Evolutionary conservation across 2,888 invertebrate genomes (phyloP), one percentile per base, ranked within the genome.

Genomic region (Yponomeuta malinellus): DNA sequence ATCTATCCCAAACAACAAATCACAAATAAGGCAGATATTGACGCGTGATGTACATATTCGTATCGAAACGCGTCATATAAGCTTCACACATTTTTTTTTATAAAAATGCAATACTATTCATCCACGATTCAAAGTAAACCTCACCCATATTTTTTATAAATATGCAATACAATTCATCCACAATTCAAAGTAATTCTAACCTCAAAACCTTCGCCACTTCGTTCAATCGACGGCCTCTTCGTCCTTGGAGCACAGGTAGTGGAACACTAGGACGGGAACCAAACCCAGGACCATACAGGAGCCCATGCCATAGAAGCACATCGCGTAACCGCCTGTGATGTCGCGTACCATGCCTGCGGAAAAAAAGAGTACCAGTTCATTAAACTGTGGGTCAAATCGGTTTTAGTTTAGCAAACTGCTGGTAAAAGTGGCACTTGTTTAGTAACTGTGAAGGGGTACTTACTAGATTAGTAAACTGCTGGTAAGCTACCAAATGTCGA

Each of bases 291-390:
- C 93, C 95, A 95, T 95, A 76, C 95, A 95, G 1, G 95, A 94
- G 0, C 96, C 95, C 95, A 96, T 95, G 74, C 95, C 95, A 81
- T 95, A 94, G 86, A 95, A 96, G 78, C 95, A 95, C 81, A 94
- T 94, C 3, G 94, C 93, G 81, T 95, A 96, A 70, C 95, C 95
- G 23, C 95, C 95, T 0, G 95, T 95, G 2, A 95, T 91, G 79
- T 96, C 95, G 0, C 95, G 90, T 10, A 95, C 79, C 29, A 94
- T 90, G 37, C 94, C 94, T 94, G 85, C 0, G 85, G 15, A 23
- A 2, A 12, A 31, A 43, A 43, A 5, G 8, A 5, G 43, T 43
- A 12, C 52, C 12, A 59, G 12, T 15, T 59, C 52, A 59, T 1
- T 59, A 12, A 59, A 12, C 3, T 15, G 52, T 52, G 10, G 52